These are phyloP conservation scores for Mobula hypostoma DNA, from an alignment of 2,113 vertebrate species.

Conservation along the genomic window DNA sequence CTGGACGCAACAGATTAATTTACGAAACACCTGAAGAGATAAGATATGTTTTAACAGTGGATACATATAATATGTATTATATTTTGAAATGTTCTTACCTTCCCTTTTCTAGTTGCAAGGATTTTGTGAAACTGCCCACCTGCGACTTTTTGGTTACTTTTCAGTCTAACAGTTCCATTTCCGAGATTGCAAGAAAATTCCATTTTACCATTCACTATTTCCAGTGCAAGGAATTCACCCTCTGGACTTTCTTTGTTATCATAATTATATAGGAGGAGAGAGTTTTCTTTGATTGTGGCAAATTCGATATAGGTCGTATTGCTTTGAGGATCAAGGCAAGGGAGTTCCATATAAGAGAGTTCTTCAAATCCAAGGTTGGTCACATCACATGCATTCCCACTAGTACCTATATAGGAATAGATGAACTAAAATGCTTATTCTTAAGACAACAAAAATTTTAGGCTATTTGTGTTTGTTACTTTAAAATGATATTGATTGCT, in stretches of 20 bases:
- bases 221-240: constrained; percentile 57
- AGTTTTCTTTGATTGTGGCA: constrained; percentile 55
- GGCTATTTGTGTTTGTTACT: background rate
- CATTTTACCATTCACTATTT: constrained; percentile 53
- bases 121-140: constrained; percentile 62
- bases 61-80: background rate
- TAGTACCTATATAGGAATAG: constrained; percentile 47
- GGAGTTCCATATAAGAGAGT: constrained; percentile 61
- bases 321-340: constrained; percentile 56
- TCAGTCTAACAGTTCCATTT: constrained; percentile 54
- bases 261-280: constrained; percentile 57
- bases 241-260: constrained; percentile 45
- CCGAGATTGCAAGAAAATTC: constrained; percentile 60
- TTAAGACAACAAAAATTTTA: background rate
- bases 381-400: constrained; percentile 55
- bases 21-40: background rate
- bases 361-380: constrained; percentile 62
- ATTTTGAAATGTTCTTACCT: constrained; percentile 47
- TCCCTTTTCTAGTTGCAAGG: constrained; percentile 55
- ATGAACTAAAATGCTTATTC: background rate
- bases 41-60: background rate
- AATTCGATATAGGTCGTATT: constrained; percentile 63
- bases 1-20: background rate
- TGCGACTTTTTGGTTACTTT: constrained; percentile 54
- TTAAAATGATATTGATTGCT: background rate